Evolutionary conservation across 2,113 vertebrate genomes (phyloP).

Genomic region (Hassar affinis): DNA sequence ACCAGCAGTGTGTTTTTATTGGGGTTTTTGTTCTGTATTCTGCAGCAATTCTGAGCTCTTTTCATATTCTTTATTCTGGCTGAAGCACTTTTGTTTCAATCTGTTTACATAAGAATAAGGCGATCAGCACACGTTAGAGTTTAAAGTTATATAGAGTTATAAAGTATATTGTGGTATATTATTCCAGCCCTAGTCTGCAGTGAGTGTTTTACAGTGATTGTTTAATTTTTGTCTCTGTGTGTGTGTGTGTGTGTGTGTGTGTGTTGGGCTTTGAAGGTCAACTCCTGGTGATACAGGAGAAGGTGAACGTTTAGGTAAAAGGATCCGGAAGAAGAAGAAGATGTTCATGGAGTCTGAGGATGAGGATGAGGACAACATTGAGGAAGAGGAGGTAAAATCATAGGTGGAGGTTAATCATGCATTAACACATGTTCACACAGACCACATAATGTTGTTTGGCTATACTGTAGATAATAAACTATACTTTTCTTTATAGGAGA

Average conservation of each 20-base stretch:
- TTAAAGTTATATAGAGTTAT: no score
- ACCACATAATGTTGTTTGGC: not conserved
- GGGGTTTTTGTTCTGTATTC: no score
- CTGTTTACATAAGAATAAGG: no score
- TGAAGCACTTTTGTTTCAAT: no score
- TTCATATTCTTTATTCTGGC: no score
- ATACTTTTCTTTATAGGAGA: conserved; percentile 70
- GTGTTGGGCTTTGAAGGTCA: conserved; percentile 59
- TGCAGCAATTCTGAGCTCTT: no score
- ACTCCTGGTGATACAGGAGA: conserved; percentile 69
- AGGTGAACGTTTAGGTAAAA: conserved; percentile 78
- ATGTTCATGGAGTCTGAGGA: conserved; percentile 87
- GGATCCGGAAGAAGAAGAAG: conserved; percentile 84
- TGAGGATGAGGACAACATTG: conserved; percentile 82
- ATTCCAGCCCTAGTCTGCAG: no score
- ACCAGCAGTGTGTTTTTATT: no score
- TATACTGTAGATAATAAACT: not conserved
- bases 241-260: not conserved
- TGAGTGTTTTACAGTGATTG: not conserved
- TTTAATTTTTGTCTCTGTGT: not conserved
- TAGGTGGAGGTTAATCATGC: not conserved
- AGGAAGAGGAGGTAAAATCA: conserved; percentile 82
- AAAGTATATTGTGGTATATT: no score
- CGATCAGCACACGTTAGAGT: no score
- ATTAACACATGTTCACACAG: not conserved